Base-by-base conservation (phyloP, 2,888 invertebrate species). In the Parthenolecanium corni region DNA sequence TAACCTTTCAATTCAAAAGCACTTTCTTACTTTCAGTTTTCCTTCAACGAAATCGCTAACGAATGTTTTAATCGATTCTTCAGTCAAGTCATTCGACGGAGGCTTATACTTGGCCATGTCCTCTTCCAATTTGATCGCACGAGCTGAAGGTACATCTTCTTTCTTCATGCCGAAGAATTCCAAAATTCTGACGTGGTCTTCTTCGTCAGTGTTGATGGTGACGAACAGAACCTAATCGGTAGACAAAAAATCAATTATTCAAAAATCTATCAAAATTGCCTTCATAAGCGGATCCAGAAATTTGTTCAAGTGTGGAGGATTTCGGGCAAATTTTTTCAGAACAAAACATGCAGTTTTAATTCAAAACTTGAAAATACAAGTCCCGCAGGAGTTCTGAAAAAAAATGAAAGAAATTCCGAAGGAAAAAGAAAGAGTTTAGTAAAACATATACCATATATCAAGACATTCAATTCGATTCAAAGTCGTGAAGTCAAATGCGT, bases 101-200 rank as follows among this genome's bases (percentile, higher is more conserved):
- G 97, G 97, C 77, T 96, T 97, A 82, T 87, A 98, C 75, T 96
- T 96, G 72, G 89, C 86, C 94, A 96, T 95, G 74, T 95, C 94
- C 71, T 96, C 93, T 75, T 94, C 94, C 67, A 98, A 79, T 68
- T 86, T 87, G 74, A 98, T 97, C 68, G 98, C 80, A 69, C 96
- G 84, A 71, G 92, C 86, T 1, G 87, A 82, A 9, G 93, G 93
- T 14, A 88, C 82, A 73, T 92, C 92, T n/a, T 89, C 88, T 75
- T 89, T 88, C 78, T 87, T 89, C 83, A 97, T 86, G 70, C 96
- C 97, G 77, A 99, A 99, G 89, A 96, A 99, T 77, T 99, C 98
- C 74, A 98, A 79, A 74, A 99, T 97, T 72, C 97, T 82, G 71
- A 86, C 86, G 76, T 98, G 96, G 74, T 98, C 97, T 72, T 91